Base-by-base conservation (phyloP, 2,797 vertebrate species). In the Hybognathus amarus region DNA sequence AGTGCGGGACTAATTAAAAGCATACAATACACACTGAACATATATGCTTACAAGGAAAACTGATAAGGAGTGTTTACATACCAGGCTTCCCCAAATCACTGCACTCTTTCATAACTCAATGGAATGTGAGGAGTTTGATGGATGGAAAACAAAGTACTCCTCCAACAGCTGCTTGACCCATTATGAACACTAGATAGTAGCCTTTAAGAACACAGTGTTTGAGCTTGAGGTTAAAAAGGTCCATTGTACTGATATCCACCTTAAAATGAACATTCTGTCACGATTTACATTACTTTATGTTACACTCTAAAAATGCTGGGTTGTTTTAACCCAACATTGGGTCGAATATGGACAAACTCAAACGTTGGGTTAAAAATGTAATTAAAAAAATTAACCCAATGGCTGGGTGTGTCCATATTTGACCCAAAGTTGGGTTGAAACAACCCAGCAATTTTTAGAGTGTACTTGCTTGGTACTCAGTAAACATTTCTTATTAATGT, bases 31-130 rank as follows among this genome's bases (percentile, higher is more conserved):
- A 67, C 33, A 40, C 70, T 30, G 45, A 54, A 82, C 70, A 76
- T 22, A 68, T 66, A 45, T 45, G 38, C 8, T 68, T 56, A 45
- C 17, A 66, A 64, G 68, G 17, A 24, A 76, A 67, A 56, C 20
- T 27, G 71, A 77, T 83, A 75, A 82, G 71, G 11, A 59, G 36
- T 68, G 73, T 75, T 68, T 68, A 83, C 47, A 40, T 83, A 83
- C 61, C n/a, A 67, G 47, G 63, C 61, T 75, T 69, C 66, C 38
- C 38, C 38, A 82, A 80, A 63, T 74, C 50, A 77, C 61, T 17
- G 38, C 9, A 17, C 63, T 71, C 69, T 67, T 75, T 82, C 63
- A 13, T 24, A 74, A 77, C 50, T 63, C 12, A 47, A 50, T 61
- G 69, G 69, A 45, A 71, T 61, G 69, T 22, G 50, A 64, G 42